A percentile compares a stretch with the other conserved stretches of the same genome.
Evolutionary conservation across 2,797 vertebrate species (phyloP).

Genomic region (Echeneis naucrates): DNA sequence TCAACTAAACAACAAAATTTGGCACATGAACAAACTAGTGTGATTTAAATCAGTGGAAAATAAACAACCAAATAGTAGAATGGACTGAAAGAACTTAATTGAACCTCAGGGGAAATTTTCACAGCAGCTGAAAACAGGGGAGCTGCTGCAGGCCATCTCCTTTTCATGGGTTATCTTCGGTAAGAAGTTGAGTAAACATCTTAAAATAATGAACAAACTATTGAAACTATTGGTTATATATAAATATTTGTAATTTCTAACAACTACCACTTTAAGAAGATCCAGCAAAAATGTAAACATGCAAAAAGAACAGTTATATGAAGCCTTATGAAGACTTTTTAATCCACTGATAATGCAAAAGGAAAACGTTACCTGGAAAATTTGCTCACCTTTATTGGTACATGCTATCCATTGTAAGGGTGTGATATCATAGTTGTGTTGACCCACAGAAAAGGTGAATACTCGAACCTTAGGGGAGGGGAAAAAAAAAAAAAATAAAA

Average conservation of each 20-base stretch:
- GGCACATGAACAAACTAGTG: background rate
- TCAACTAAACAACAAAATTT: background rate
- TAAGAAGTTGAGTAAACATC: background rate
- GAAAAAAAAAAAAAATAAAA: no score
- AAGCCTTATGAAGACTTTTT: no score
- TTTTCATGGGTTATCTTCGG: background rate
- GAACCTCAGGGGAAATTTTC: no score
- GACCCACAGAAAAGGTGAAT: slow-evolving; percentile 98
- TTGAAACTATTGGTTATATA: background rate
- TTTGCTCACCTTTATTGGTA: slow-evolving; percentile 93
- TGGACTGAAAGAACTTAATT: no score
- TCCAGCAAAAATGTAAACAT: background rate
- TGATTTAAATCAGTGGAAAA: background rate
- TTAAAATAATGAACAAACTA: background rate
- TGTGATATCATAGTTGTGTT: slow-evolving; percentile 98
- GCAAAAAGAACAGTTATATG: background rate
- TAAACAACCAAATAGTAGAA: background rate
- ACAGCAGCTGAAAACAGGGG: no score
- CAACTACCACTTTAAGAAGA: background rate
- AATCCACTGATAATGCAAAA: background rate
- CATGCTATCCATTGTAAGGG: slow-evolving; percentile 99
- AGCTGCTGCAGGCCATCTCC: no score
- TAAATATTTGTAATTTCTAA: background rate
- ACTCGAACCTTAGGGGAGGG: slow-evolving; percentile 91
- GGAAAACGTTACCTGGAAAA: background rate